Conservation (phyloP, 2,113 vertebrate species). For the Suncus etruscus region DNA sequence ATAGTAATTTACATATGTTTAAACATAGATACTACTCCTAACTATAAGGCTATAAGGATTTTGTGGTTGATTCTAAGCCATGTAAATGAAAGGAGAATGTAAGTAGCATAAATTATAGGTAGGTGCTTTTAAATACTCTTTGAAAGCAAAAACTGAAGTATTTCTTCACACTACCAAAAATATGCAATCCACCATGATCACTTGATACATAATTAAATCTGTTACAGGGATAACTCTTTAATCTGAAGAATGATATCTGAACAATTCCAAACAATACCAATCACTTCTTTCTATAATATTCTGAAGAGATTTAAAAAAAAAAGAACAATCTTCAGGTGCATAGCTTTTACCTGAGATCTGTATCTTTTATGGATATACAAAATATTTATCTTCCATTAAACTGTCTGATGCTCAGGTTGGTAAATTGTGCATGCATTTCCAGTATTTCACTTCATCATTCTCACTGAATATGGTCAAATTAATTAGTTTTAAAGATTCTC, state of each 20-base stretch:
- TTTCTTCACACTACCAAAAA: not conserved
- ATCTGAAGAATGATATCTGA: not conserved
- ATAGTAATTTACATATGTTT: not conserved
- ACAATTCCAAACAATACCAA: not conserved
- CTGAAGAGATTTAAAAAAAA: not conserved
- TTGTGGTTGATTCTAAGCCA: conserved; percentile 30
- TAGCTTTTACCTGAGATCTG: not conserved
- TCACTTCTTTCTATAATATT: conserved; percentile 9
- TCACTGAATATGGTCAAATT: not conserved
- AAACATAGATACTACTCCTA: not conserved
- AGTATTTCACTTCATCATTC: conserved; percentile 9
- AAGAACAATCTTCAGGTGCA: not conserved
- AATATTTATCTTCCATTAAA: too few species aligned
- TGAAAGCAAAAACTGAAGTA: not conserved
- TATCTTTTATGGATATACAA: not conserved
- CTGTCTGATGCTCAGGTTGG: not conserved
- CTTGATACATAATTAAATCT: conserved; percentile 17
- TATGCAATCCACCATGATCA: not conserved
- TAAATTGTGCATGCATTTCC: not conserved
- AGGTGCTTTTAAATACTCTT: not conserved
- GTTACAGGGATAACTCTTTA: not conserved
- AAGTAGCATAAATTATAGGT: not conserved
- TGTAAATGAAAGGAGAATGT: not conserved
- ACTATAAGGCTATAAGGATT: not conserved
- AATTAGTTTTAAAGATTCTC: not conserved